Percentiles rank a stretch among this genome's conserved stretches.
Conservation (phyloP, 2,797 vertebrate genomes). For the Mus minutoides region DNA sequence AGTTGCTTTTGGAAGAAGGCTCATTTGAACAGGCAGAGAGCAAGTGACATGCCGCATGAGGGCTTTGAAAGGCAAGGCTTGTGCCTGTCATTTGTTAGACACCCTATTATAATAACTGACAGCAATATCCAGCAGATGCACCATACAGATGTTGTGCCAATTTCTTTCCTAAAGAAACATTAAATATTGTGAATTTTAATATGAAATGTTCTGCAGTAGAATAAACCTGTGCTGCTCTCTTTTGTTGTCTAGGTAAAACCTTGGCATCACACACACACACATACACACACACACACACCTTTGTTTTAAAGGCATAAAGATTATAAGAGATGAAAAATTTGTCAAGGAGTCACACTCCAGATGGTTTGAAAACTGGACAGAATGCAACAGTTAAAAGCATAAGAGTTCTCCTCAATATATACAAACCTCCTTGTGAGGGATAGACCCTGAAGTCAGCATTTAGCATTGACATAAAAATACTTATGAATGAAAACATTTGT, state of each 20-base stretch:
- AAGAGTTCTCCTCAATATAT: constrained; percentile 39
- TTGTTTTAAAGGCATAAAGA: constrained; percentile 47
- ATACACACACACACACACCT: background rate
- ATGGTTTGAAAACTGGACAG: constrained; percentile 52
- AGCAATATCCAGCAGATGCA: constrained; percentile 70
- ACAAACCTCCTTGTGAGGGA: constrained; percentile 47
- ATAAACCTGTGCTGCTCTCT: constrained; percentile 51
- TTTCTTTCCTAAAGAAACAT: constrained; percentile 72
- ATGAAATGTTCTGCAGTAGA: constrained; percentile 55
- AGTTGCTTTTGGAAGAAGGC: constrained; percentile 66
- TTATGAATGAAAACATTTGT: constrained; percentile 5
- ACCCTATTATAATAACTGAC: constrained; percentile 82
- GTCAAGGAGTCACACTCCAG: constrained; percentile 45
- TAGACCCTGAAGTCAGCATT: constrained; percentile 61
- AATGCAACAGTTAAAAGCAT: constrained; percentile 35
- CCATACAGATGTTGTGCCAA: constrained; percentile 67
- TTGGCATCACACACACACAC: constrained; percentile 51
- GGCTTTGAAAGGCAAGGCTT: constrained; percentile 80
- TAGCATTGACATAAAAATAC: constrained; percentile 50
- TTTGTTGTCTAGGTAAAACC: constrained; percentile 63
- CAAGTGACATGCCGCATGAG: constrained; percentile 78
- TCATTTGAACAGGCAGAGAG: constrained; percentile 78
- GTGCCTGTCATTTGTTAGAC: constrained; percentile 83
- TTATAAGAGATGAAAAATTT: constrained; percentile 56
- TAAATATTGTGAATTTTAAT: constrained; percentile 80